Evolutionary conservation across 2,113 vertebrate species (phyloP).

Genomic region (Notothenia coriiceps): DNA sequence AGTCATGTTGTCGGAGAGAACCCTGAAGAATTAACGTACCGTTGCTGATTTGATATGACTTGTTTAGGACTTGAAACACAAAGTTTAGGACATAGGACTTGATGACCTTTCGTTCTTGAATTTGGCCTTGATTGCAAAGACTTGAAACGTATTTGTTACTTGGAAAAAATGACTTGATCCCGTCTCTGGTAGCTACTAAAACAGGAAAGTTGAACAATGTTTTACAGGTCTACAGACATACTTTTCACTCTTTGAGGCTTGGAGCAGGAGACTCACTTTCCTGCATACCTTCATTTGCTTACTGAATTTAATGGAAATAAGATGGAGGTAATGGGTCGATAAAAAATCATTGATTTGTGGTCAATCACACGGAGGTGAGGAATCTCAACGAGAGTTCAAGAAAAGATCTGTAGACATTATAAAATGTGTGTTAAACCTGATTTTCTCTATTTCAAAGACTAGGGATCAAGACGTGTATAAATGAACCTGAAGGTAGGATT

Average conservation of each 20-base stretch:
- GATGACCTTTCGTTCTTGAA: too few relatives aligned
- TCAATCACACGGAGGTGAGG: slow-evolving; percentile 9
- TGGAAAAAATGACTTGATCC: too few relatives aligned
- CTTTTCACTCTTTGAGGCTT: not conserved
- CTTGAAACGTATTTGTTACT: too few relatives aligned
- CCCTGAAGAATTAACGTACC: too few relatives aligned
- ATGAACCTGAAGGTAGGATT: slow-evolving; percentile 20
- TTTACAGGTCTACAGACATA: not conserved
- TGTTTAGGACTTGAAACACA: too few relatives aligned
- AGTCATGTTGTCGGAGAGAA: too few relatives aligned
- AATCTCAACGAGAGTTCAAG: slow-evolving; percentile 10
- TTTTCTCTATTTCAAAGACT: not conserved
- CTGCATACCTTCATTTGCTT: not conserved
- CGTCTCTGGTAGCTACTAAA: not conserved
- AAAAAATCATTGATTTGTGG: not conserved
- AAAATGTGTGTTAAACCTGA: slow-evolving; percentile 12
- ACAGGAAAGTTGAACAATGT: not conserved
- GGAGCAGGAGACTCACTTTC: not conserved
- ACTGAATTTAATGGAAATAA: not conserved
- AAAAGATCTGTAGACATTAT: not conserved
- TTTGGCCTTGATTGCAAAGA: too few relatives aligned
- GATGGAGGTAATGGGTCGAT: not conserved
- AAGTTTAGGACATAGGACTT: too few relatives aligned
- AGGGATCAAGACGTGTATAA: slow-evolving; percentile 18
- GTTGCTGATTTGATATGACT: too few relatives aligned